Evolutionary conservation across 2,797 vertebrate genomes (phyloP).

Genomic region (Enteromius paludinosus): DNA sequence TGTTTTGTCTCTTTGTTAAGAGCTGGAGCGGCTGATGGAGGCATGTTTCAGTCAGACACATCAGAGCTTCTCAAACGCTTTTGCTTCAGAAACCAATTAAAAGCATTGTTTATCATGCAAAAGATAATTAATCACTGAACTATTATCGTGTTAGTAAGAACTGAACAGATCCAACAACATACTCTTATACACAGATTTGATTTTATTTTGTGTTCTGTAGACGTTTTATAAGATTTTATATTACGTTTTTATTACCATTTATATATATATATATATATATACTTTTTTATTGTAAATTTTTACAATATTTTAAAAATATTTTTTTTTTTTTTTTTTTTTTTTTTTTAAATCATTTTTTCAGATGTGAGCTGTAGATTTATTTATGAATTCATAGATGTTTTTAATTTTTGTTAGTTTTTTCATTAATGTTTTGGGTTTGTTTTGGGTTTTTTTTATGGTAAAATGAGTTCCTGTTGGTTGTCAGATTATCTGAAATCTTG

Average conservation of each 20-base stretch:
- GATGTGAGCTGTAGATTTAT: not conserved
- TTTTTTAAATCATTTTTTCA: too few relatives aligned
- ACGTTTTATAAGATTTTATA: too few relatives aligned
- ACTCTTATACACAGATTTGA: not conserved
- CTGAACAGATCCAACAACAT: not conserved
- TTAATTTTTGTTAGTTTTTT: not conserved
- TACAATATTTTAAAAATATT: too few relatives aligned
- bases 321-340: too few relatives aligned
- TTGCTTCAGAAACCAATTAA: not conserved
- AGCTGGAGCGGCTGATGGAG: not conserved
- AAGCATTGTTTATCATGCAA: not conserved
- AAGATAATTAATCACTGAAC: not conserved
- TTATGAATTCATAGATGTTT: too few relatives aligned
- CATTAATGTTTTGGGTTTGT: not conserved
- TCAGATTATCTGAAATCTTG: not conserved
- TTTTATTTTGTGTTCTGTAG: not conserved
- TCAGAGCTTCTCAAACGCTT: not conserved
- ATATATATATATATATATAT: too few relatives aligned
- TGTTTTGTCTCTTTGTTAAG: constrained; percentile 14
- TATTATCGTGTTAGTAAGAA: not conserved
- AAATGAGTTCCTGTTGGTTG: not conserved
- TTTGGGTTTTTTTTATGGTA: not conserved
- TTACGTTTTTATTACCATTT: too few relatives aligned
- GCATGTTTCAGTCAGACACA: not conserved
- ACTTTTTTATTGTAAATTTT: too few relatives aligned